phyloP scores from a whole-genome alignment of 1,140 invertebrate species.

The Dinothrombium tinctorium region DNA sequence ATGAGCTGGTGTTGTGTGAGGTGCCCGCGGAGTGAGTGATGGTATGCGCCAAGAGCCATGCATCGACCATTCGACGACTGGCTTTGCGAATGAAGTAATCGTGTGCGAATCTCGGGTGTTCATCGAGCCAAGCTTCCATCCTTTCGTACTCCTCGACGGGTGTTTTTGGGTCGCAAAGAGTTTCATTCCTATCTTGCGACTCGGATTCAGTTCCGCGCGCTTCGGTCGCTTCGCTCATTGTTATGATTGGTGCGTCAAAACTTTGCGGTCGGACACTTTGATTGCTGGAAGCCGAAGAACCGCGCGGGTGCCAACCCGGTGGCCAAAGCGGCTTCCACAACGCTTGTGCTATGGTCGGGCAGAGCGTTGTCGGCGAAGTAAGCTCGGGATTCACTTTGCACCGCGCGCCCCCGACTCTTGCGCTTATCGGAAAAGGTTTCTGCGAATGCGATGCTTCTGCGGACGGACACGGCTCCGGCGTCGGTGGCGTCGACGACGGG shows the following conservation, averaged over 20 bases:
- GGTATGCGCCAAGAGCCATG: conserved; percentile 62
- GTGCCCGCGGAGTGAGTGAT: conserved; percentile 23
- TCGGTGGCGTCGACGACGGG: no score
- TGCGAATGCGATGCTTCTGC: no score
- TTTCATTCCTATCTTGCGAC: no score
- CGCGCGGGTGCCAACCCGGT: conserved; percentile 12
- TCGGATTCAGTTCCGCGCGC: not conserved
- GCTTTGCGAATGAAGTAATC: conserved; percentile 88
- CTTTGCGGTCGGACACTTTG: not conserved
- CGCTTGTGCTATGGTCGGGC: conserved; percentile 11
- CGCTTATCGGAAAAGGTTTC: no score
- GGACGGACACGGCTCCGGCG: no score
- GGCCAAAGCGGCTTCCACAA: conserved; percentile 15
- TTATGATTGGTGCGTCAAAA: no score
- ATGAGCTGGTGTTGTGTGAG: conserved; percentile 21
- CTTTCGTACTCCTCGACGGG: conserved; percentile 1
- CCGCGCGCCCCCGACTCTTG: no score
- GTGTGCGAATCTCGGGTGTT: conserved; percentile 78
- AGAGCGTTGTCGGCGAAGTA: no score
- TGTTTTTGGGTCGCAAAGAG: no score
- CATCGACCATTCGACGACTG: conserved; percentile 64
- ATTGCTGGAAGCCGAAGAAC: not conserved
- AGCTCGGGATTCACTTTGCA: no score
- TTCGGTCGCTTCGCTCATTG: not conserved
- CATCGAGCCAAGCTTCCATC: conserved; percentile 50